These are phyloP conservation scores for Sterrhoptilus dennistouni DNA, from an alignment of 2,113 vertebrate genomes.

Conservation along the genomic window DNA sequence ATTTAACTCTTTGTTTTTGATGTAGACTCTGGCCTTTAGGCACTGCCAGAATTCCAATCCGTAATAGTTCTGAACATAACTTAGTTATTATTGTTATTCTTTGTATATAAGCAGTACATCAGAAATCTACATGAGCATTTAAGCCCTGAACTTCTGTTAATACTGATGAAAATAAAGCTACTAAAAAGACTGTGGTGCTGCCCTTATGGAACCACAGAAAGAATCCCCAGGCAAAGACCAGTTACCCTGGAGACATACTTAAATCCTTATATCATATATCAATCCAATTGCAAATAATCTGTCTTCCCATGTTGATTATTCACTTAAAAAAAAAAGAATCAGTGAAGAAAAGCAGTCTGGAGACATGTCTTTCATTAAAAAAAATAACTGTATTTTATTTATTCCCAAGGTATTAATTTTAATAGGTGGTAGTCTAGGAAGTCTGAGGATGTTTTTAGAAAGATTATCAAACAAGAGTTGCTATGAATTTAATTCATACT, in stretches of 20 bases:
- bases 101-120: neutral
- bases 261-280: conserved; percentile 13
- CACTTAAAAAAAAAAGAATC: neutral
- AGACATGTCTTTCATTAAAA: neutral
- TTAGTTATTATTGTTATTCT: neutral
- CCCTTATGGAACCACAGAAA: neutral
- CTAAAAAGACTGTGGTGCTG: neutral
- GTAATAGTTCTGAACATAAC: neutral
- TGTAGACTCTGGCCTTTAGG: neutral
- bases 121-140: neutral
- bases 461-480: neutral
- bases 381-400: neutral
- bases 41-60: neutral
- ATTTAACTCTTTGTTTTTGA: neutral
- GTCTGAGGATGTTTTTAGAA: neutral
- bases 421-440: neutral
- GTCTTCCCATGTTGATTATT: neutral
- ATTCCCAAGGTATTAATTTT: neutral
- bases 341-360: neutral
- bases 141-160: neutral
- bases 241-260: conserved; percentile 15
- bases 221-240: conserved; percentile 2
- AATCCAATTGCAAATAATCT: conserved; percentile 22
- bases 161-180: neutral
- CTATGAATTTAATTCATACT: neutral